phyloP scores from a whole-genome alignment of 2,888 invertebrate species.

The Trachelus stipa region DNA sequence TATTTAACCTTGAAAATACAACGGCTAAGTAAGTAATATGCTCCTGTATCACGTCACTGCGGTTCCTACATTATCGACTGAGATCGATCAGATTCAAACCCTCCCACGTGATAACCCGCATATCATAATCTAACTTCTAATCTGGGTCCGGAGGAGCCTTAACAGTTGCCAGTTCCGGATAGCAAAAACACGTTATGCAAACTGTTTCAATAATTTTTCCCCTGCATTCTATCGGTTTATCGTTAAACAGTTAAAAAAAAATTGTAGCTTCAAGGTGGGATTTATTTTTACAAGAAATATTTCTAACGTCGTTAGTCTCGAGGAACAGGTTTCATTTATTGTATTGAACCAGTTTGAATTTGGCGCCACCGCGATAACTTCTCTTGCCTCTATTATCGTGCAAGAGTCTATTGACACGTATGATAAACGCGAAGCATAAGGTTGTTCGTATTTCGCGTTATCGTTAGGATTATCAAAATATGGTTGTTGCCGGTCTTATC shows the following conservation, averaged over 20 bases:
- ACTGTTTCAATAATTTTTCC: conserved; percentile 51
- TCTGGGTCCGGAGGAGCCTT: too few species aligned
- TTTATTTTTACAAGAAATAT: background rate
- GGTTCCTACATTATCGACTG: too few species aligned
- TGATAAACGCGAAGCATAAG: conserved; percentile 48
- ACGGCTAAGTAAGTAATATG: too few species aligned
- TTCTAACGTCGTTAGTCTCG: conserved; percentile 2
- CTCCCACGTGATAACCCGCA: too few species aligned
- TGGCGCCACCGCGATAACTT: conserved; percentile 34
- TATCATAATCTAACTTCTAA: too few species aligned
- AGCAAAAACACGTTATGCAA: conserved; percentile 48
- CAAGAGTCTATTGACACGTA: conserved; percentile 46
- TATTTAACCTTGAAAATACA: too few species aligned
- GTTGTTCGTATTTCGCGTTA: conserved; percentile 30
- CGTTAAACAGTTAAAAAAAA: background rate
- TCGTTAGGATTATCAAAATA: background rate
- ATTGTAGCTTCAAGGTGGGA: background rate
- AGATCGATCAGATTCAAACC: too few species aligned
- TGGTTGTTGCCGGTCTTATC: background rate
- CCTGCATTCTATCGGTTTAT: conserved; percentile 1
- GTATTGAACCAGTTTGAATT: conserved; percentile 37
- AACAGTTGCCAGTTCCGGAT: conserved; percentile 16
- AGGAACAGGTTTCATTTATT: conserved; percentile 47
- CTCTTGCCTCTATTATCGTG: conserved; percentile 21
- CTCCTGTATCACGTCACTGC: too few species aligned